phyloP scores from a whole-genome alignment of 2,888 invertebrate species.

The Pyralis farinalis region DNA sequence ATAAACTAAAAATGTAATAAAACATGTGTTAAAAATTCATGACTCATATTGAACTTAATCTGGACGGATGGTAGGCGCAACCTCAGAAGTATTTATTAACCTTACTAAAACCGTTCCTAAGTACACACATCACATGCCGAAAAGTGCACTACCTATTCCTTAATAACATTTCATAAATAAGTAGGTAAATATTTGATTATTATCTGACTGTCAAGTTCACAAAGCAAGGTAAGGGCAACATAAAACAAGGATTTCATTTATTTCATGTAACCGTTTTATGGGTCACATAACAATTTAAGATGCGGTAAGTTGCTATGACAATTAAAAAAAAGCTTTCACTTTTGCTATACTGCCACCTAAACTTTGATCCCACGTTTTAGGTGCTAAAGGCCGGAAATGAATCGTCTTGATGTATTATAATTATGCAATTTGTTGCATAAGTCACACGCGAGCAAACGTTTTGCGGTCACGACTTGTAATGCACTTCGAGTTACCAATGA shows the following conservation, averaged over 20 bases:
- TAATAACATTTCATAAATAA: no score
- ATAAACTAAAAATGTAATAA: no score
- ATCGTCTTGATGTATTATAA: slow-evolving; percentile 17
- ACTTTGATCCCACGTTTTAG: slow-evolving; percentile 35
- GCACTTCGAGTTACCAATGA: no score
- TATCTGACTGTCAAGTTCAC: slow-evolving; percentile 3
- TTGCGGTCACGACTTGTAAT: background rate
- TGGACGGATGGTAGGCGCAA: no score
- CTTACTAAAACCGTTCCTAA: no score
- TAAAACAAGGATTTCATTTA: no score
- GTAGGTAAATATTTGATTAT: background rate
- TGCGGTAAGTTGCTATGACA: background rate
- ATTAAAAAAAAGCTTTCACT: slow-evolving; percentile 30
- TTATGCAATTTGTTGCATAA: slow-evolving; percentile 25
- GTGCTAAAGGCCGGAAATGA: slow-evolving; percentile 34
- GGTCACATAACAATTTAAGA: background rate
- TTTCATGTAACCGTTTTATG: background rate
- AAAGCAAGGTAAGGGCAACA: background rate
- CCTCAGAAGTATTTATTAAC: no score
- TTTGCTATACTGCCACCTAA: slow-evolving; percentile 21
- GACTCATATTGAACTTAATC: no score
- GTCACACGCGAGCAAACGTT: background rate
- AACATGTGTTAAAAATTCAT: no score
- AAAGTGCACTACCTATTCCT: no score
- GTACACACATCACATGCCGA: no score